These are phyloP conservation scores for Enteromius afrohamiltoni DNA, from an alignment of 2,797 vertebrate species.

Conservation along the genomic window DNA sequence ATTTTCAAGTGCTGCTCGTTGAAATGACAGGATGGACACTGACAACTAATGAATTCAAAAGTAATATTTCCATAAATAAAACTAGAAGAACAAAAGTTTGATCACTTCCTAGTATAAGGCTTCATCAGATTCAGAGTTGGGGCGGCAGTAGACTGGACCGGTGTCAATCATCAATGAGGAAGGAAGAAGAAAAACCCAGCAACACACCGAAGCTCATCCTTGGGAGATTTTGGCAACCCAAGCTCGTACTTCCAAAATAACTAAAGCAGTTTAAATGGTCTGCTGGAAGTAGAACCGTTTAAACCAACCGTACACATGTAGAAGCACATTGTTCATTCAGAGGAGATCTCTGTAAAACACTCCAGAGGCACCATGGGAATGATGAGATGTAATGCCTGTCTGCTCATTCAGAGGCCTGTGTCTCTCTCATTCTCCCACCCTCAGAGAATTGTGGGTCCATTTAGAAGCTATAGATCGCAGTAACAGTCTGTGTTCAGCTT, in stretches of 20 bases:
- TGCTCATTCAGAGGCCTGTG: conserved; percentile 11
- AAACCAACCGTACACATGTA: conserved; percentile 32
- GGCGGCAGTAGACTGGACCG: conserved; percentile 34
- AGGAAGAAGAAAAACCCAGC: conserved; percentile 17
- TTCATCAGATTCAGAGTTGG: conserved; percentile 26
- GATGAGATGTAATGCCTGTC: conserved; percentile 24
- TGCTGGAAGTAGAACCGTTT: conserved; percentile 33
- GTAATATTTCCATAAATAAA: conserved; percentile 38
- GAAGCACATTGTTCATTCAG: conserved; percentile 32
- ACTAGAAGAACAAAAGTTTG: conserved; percentile 30
- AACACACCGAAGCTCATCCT: conserved; percentile 21
- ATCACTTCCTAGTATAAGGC: conserved; percentile 44
- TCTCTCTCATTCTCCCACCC: conserved; percentile 21
- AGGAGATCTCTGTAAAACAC: conserved; percentile 23
- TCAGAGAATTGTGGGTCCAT: conserved; percentile 18
- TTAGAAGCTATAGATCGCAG: not conserved
- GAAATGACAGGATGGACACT: not conserved
- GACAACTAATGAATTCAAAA: conserved; percentile 22
- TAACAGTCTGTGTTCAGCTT: conserved; percentile 79
- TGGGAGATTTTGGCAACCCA: conserved; percentile 18
- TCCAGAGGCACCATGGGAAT: conserved; percentile 27
- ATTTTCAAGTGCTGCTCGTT: conserved; percentile 20
- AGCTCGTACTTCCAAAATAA: conserved; percentile 26
- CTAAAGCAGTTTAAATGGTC: conserved; percentile 17
- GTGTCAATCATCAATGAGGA: conserved; percentile 15